Conservation (phyloP, 92 coral and sea anemone genomes). For the Heteractis magnifica region DNA sequence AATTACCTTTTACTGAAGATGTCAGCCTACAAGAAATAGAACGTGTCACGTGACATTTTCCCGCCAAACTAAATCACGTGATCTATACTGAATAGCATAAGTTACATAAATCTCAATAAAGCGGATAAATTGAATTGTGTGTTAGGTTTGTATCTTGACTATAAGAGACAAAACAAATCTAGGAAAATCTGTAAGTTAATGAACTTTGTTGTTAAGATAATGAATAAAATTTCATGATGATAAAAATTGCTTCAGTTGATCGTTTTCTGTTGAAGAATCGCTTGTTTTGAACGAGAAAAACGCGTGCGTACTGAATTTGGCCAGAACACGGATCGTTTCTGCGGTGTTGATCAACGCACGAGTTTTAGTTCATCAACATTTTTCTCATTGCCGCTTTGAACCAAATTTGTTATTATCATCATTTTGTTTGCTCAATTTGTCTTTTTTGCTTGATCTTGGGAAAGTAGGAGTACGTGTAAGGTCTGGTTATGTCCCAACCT, state of each 20-base stretch:
- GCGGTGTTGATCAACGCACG: too few relatives aligned
- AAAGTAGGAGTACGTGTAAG: slow-evolving; percentile 61
- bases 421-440: slow-evolving; percentile 53
- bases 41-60: not conserved
- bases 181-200: not conserved
- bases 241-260: not conserved
- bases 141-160: too few relatives aligned
- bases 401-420: not conserved
- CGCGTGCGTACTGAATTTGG: too few relatives aligned
- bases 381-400: not conserved
- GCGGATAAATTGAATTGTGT: too few relatives aligned
- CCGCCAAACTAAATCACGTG: not conserved
- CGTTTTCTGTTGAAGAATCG: not conserved
- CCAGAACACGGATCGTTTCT: too few relatives aligned
- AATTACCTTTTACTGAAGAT: too few relatives aligned
- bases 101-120: too few relatives aligned
- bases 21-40: not conserved
- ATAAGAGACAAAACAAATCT: too few relatives aligned
- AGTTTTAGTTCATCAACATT: not conserved
- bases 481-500: slow-evolving; percentile 57
- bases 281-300: not conserved
- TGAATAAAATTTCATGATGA: not conserved
- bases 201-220: not conserved
- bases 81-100: not conserved
- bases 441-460: slow-evolving; percentile 52